Evolutionary conservation across 2,797 vertebrate species (phyloP).

Genomic region (Coccyzus lansbergi): DNA sequence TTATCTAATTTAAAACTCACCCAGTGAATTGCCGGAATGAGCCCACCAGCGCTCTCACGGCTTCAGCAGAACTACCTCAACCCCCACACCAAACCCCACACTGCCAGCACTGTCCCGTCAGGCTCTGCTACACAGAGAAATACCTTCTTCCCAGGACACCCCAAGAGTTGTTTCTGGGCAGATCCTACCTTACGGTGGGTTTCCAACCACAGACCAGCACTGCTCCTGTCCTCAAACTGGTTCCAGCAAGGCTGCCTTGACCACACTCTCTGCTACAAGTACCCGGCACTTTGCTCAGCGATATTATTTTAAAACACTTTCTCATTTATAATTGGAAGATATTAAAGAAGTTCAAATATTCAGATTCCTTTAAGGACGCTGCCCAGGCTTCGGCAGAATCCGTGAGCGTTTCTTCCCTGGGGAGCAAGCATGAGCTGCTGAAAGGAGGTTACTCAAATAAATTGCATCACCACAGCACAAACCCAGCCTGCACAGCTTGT

Average conservation of each 20-base stretch:
- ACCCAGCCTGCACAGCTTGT: constrained; percentile 17
- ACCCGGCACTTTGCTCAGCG: background rate
- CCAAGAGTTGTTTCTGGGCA: background rate
- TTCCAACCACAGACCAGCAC: background rate
- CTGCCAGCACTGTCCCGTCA: background rate
- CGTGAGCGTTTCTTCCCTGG: background rate
- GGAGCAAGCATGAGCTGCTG: background rate
- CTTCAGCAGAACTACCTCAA: constrained; percentile 37
- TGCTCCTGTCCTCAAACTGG: background rate
- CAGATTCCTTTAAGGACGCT: constrained; percentile 6
- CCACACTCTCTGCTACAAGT: background rate
- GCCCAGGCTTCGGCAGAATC: background rate
- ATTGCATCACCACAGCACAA: constrained; percentile 21
- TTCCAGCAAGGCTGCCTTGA: background rate
- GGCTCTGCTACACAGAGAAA: background rate
- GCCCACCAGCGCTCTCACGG: background rate
- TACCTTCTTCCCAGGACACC: background rate
- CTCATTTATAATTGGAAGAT: background rate
- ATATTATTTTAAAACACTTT: background rate
- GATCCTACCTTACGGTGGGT: background rate
- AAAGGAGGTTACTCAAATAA: constrained; percentile 44
- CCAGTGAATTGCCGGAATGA: background rate
- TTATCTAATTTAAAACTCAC: constrained; percentile 27
- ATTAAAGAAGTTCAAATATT: background rate
- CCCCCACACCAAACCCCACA: background rate